Evolutionary conservation across 2,797 vertebrate species (phyloP), one percentile per base, ranked within the genome.

Genomic region (Potorous gilbertii): DNA sequence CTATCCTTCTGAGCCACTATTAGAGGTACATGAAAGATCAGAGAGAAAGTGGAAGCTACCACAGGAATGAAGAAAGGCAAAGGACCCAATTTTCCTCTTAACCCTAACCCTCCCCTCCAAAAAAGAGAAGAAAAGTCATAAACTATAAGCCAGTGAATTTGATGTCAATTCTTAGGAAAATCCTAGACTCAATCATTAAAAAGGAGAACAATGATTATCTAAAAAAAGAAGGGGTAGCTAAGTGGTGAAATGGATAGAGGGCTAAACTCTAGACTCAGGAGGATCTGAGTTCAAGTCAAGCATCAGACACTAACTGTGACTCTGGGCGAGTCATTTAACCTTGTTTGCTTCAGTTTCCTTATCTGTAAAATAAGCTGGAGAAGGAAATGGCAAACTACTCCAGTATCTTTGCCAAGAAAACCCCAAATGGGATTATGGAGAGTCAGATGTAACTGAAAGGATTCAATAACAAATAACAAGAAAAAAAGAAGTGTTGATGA

Each of bases 91-190:
- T 66, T 0, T 13, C 16, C 62, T n/a, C 62, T 16, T 31, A 0
- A 0, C 16, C 4, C 13, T 31, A 0, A 0, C 16, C 4, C 13
- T 1, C 59, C 4, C 13, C 59, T 0, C 34, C 16, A 18, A 40
- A 52, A 50, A 52, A 52, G 1, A 74, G 34, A 74, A 18, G 62
- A n/a, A 40, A n/a, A 21, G 18, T 74, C 16, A 2, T 24, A 74
- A 40, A 74, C 66, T 74, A 74, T 74, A 40, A 74, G n/a, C 16
- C n/a, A 40, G 66, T 74, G n/a, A 40, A 1, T 24, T 40, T 40
- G 5, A 74, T 74, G 18, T 24, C 18, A 74, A 74, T 24, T 74
- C 6, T 40, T 40, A 40, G 34, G 34, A 66, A 66, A 66, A 66
- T 6, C 40, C 62, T n/a, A 66, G 34, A 66, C 34, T n/a, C 62